phyloP scores from a whole-genome alignment of 2,888 invertebrate genomes.

The Mechanitis messenoides region DNA sequence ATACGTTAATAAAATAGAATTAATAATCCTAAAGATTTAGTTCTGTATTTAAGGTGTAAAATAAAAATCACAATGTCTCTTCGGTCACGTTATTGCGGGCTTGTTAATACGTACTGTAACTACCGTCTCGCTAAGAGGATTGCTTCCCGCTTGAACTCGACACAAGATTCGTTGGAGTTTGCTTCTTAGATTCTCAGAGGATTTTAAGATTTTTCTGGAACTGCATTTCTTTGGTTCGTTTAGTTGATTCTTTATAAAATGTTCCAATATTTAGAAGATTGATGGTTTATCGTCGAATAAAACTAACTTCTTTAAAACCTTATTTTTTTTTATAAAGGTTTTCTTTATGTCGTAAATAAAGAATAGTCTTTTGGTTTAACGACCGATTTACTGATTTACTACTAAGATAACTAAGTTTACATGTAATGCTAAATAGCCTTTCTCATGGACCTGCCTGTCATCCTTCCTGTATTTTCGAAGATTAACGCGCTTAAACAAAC shows the following conservation, averaged over 20 bases:
- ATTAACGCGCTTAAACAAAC: no score
- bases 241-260: background rate
- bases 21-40: background rate
- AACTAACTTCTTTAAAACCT: no score
- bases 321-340: no score
- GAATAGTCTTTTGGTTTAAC: no score
- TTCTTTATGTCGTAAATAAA: no score
- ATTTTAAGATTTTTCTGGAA: conserved; percentile 36
- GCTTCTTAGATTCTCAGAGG: conserved; percentile 47
- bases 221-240: conserved; percentile 25
- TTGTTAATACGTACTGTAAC: conserved; percentile 32
- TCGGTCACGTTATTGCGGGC: conserved; percentile 15
- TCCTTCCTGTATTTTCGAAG: no score
- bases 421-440: no score
- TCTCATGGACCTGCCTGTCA: no score
- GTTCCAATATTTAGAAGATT: background rate
- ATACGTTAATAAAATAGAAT: background rate
- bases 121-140: conserved; percentile 35
- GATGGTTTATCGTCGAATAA: no score
- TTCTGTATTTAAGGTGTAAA: background rate
- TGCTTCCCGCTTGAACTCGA: conserved; percentile 32
- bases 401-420: no score
- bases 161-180: conserved; percentile 36
- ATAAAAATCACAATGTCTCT: background rate
- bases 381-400: no score